Evolutionary conservation across 2,888 invertebrate genomes (phyloP).

Genomic region (Beris morrisii): DNA sequence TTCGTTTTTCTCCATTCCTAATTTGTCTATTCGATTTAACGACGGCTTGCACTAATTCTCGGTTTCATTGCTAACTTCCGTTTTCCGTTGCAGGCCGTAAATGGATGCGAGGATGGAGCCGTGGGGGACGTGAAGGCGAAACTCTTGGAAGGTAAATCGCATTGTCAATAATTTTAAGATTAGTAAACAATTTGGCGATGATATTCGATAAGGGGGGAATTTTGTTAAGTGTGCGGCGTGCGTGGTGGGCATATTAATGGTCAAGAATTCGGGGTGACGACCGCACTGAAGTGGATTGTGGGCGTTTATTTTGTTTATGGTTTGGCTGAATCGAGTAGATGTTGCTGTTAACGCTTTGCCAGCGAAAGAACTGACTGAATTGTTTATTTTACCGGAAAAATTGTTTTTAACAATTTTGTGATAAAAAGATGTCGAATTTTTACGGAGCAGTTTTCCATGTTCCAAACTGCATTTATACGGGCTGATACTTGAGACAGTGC

Average conservation of each 20-base stretch:
- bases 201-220: neutral
- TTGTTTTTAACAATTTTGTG: too few species aligned
- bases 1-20: conserved; percentile 31
- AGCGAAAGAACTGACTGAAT: neutral
- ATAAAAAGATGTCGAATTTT: too few species aligned
- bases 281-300: conserved; percentile 7
- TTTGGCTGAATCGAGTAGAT: neutral
- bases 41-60: conserved; percentile 4
- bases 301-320: conserved; percentile 30
- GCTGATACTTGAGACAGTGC: too few species aligned
- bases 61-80: conserved; percentile 35
- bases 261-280: neutral
- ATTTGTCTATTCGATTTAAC: conserved; percentile 28
- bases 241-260: conserved; percentile 5
- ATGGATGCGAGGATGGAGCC: conserved; percentile 38
- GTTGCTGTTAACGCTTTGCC: neutral
- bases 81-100: conserved; percentile 38
- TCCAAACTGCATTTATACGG: too few species aligned
- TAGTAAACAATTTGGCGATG: conserved; percentile 3
- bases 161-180: neutral
- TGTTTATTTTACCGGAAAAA: neutral
- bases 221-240: neutral
- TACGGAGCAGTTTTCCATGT: too few species aligned
- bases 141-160: conserved; percentile 35
- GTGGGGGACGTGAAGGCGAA: conserved; percentile 38